Evolutionary conservation across 2,113 vertebrate genomes (phyloP).

Genomic region (Poecilia latipinna): DNA sequence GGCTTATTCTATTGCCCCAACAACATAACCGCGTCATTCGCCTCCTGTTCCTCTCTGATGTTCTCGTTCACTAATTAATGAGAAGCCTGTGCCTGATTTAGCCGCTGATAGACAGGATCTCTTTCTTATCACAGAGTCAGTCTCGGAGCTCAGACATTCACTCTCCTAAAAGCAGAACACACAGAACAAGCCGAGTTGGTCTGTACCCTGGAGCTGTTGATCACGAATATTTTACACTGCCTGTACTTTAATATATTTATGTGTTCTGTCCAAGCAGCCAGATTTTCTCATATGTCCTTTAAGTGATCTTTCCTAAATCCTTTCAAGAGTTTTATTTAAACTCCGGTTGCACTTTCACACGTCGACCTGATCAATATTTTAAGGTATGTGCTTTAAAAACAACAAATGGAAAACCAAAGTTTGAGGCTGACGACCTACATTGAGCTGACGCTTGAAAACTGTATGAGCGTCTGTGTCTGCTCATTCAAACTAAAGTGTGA

Average conservation of each 20-base stretch:
- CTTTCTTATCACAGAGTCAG: neutral
- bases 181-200: neutral
- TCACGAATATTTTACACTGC: neutral
- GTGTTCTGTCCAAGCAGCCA: no score
- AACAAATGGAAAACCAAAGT: no score
- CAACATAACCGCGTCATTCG: neutral
- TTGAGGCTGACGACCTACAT: no score
- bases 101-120: constrained; percentile 7
- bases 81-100: neutral
- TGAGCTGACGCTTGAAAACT: no score
- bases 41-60: constrained; percentile 4
- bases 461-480: neutral
- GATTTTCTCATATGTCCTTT: no score
- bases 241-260: neutral
- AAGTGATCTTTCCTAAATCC: no score
- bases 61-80: constrained; percentile 2
- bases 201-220: neutral
- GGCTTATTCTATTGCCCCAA: neutral
- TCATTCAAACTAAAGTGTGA: neutral
- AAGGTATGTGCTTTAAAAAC: no score
- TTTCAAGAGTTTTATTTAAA: no score
- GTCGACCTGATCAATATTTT: no score
- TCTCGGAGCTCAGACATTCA: neutral
- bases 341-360: no score
- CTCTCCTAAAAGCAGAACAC: neutral